These are phyloP conservation scores for Rhinoraja longicauda DNA, from an alignment of 2,797 vertebrate genomes.

Conservation along the genomic window DNA sequence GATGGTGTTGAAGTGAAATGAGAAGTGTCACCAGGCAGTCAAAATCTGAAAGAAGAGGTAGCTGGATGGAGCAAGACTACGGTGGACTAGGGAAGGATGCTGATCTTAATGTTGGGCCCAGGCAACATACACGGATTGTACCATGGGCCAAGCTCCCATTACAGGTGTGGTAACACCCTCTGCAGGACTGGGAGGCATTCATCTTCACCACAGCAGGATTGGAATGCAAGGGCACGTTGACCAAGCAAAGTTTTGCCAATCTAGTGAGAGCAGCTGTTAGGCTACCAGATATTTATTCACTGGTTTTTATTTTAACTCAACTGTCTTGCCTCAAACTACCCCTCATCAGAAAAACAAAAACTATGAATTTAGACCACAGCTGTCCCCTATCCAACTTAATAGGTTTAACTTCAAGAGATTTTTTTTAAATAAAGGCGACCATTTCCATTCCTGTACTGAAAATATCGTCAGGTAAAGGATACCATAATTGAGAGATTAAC, in stretches of 20 bases:
- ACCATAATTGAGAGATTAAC: constrained; percentile 23
- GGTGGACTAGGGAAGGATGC: background rate
- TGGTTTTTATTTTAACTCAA: no score
- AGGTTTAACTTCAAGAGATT: constrained; percentile 8
- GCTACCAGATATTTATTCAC: background rate
- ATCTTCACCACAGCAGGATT: background rate
- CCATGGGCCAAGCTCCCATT: background rate
- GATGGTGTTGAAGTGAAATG: background rate
- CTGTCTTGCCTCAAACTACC: background rate
- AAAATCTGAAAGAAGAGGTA: no score
- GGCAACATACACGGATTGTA: background rate
- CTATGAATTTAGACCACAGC: constrained; percentile 13
- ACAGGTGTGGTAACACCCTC: background rate
- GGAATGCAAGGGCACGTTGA: background rate
- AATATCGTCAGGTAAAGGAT: constrained; percentile 10
- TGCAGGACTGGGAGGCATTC: background rate
- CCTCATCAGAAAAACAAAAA: background rate
- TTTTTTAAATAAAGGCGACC: background rate
- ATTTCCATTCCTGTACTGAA: constrained; percentile 36
- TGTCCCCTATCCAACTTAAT: background rate
- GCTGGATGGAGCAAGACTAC: background rate
- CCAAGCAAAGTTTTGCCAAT: background rate
- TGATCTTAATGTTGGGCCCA: background rate
- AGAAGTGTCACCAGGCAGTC: background rate
- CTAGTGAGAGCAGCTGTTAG: background rate